phyloP scores from a whole-genome alignment of 2,113 vertebrate genomes.

The Gorsachius goisagi region DNA sequence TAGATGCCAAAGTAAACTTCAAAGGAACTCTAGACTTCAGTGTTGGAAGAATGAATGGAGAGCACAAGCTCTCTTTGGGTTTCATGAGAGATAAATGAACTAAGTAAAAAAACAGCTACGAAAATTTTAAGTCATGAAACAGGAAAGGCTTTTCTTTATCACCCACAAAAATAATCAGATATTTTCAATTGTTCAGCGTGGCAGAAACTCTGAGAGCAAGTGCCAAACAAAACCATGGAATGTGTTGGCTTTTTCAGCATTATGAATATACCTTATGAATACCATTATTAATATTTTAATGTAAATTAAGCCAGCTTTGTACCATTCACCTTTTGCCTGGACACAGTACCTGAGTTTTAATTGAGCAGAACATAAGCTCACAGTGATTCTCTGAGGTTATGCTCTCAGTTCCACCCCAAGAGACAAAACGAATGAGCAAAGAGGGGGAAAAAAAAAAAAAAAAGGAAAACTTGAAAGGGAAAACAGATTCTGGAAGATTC shows the following conservation, averaged over 20 bases:
- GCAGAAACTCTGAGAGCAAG: constrained; percentile 59
- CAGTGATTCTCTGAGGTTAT: neutral
- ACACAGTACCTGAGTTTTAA: neutral
- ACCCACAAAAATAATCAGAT: neutral
- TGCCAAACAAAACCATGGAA: neutral
- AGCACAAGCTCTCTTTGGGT: constrained; percentile 32
- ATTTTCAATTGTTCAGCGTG: neutral
- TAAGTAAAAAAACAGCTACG: constrained; percentile 2
- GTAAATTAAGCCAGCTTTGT: constrained; percentile 9
- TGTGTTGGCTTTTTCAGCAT: constrained; percentile 20
- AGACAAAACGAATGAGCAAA: constrained; percentile 2
- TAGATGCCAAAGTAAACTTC: constrained; percentile 66
- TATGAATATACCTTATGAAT: neutral
- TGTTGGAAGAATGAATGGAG: constrained; percentile 22
- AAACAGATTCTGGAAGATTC: constrained; percentile 16
- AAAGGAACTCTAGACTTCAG: constrained; percentile 49
- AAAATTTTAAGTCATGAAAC: constrained; percentile 5
- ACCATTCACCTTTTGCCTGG: constrained; percentile 13
- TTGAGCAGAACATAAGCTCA: neutral
- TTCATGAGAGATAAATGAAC: constrained; percentile 58
- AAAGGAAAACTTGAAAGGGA: neutral
- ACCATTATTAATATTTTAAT: neutral
- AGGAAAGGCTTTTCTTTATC: constrained; percentile 2
- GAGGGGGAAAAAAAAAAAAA: neutral
- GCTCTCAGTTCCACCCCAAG: neutral